phyloP scores from a whole-genome alignment of 2,113 vertebrate genomes.

The Sinocyclocheilus anshuiensis region DNA sequence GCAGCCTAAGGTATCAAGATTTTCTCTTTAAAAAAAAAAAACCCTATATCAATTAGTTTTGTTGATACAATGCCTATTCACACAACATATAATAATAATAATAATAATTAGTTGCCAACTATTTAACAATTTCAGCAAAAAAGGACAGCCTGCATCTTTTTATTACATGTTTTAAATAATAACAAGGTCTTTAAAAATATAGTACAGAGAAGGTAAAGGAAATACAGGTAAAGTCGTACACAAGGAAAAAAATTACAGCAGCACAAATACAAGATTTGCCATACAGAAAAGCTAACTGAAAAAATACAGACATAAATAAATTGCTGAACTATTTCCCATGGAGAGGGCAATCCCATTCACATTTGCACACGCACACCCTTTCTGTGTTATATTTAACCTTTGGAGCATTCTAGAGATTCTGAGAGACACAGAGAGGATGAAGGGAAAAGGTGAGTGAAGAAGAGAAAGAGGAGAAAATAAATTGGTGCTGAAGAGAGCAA shows the following conservation, averaged over 20 bases:
- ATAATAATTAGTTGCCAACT: slow-evolving; percentile 68
- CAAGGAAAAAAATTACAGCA: slow-evolving; percentile 66
- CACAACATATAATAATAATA: slow-evolving; percentile 69
- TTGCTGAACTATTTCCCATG: slow-evolving; percentile 61
- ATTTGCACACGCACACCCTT: slow-evolving; percentile 48
- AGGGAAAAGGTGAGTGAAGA: neutral
- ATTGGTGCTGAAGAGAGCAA: neutral
- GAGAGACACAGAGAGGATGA: neutral
- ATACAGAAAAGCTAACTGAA: slow-evolving; percentile 68
- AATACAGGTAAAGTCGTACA: slow-evolving; percentile 64
- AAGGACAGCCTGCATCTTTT: slow-evolving; percentile 81
- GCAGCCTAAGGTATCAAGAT: slow-evolving; percentile 83
- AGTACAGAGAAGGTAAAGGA: slow-evolving; percentile 62
- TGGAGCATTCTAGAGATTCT: slow-evolving; percentile 57
- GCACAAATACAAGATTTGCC: slow-evolving; percentile 67
- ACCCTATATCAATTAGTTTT: slow-evolving; percentile 76
- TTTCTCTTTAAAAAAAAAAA: slow-evolving; percentile 78
- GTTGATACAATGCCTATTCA: slow-evolving; percentile 79
- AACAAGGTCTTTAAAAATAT: slow-evolving; percentile 73
- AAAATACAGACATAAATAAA: slow-evolving; percentile 74
- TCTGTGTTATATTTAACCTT: slow-evolving; percentile 61
- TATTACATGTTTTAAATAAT: slow-evolving; percentile 80
- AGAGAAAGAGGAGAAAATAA: neutral
- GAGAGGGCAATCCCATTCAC: slow-evolving; percentile 37
- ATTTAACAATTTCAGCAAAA: slow-evolving; percentile 73